These are phyloP conservation scores for Uropetala carovei DNA, from an alignment of 2,888 invertebrate genomes.

Conservation along the genomic window DNA sequence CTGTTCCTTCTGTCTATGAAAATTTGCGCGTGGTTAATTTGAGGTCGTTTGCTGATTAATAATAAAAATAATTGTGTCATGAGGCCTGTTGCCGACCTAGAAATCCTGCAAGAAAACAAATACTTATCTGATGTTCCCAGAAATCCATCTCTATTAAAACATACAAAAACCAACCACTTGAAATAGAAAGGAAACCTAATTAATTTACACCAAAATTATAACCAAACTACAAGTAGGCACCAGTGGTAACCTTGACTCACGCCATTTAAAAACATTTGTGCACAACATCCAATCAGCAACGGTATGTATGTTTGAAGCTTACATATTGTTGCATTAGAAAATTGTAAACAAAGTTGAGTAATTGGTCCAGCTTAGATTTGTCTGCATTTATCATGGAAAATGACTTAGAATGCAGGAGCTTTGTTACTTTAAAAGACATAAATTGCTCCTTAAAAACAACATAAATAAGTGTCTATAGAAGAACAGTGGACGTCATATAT, in stretches of 20 bases:
- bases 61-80: constrained; percentile 64
- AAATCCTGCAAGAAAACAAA: constrained; percentile 53
- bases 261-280: constrained; percentile 48
- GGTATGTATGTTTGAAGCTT: constrained; percentile 61
- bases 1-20: constrained; percentile 62
- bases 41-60: constrained; percentile 56
- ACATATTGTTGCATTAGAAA: constrained; percentile 62
- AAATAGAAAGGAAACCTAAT: constrained; percentile 6
- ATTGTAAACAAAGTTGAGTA: constrained; percentile 58
- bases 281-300: constrained; percentile 57
- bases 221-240: constrained; percentile 31
- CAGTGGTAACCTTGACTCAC: constrained; percentile 56
- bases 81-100: constrained; percentile 59
- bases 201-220: constrained; percentile 29
- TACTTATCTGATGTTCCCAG: constrained; percentile 38
- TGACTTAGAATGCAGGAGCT: constrained; percentile 64
- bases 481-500: constrained; percentile 59
- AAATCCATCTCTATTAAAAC: not conserved
- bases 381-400: constrained; percentile 64
- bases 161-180: not conserved
- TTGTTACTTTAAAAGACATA: constrained; percentile 53
- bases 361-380: constrained; percentile 64
- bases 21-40: constrained; percentile 56
- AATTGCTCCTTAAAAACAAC: constrained; percentile 61
- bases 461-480: constrained; percentile 64